phyloP scores from a whole-genome alignment of 2,113 vertebrate genomes.

The Anthoscopus minutus region DNA sequence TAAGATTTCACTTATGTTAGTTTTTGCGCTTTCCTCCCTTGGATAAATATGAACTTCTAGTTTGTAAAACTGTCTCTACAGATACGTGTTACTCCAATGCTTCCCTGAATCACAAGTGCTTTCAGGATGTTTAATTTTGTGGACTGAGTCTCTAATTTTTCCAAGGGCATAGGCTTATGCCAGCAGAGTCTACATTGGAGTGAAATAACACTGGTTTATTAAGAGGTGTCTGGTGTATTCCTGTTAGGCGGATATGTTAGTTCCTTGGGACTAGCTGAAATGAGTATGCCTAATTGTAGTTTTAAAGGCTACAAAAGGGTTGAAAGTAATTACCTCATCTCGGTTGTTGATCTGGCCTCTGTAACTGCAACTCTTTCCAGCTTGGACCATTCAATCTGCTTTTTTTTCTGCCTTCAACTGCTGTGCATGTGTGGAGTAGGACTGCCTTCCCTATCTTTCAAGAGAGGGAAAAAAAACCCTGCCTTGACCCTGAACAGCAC shows the following conservation, averaged over 20 bases:
- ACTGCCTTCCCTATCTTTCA: not conserved
- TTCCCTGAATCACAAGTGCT: not conserved
- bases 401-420: not conserved
- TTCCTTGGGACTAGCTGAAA: not conserved
- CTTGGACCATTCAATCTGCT: not conserved
- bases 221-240: rapidly evolving
- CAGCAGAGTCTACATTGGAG: rapidly evolving
- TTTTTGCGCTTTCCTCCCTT: not conserved
- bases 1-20: not conserved
- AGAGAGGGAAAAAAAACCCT: not conserved
- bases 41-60: not conserved
- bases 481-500: not conserved
- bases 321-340: not conserved
- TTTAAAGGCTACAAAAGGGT: not conserved
- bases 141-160: not conserved
- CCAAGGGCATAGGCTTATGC: not conserved
- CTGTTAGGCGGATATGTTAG: rapidly evolving
- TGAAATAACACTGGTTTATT: not conserved
- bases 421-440: not conserved
- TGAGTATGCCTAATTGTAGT: not conserved
- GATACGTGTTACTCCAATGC: not conserved
- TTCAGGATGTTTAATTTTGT: not conserved
- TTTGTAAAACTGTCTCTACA: not conserved
- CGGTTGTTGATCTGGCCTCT: not conserved
- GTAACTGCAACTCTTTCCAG: not conserved